These are phyloP conservation scores for Myotis pilosus DNA, from an alignment of 2,797 vertebrate species.

Conservation along the genomic window DNA sequence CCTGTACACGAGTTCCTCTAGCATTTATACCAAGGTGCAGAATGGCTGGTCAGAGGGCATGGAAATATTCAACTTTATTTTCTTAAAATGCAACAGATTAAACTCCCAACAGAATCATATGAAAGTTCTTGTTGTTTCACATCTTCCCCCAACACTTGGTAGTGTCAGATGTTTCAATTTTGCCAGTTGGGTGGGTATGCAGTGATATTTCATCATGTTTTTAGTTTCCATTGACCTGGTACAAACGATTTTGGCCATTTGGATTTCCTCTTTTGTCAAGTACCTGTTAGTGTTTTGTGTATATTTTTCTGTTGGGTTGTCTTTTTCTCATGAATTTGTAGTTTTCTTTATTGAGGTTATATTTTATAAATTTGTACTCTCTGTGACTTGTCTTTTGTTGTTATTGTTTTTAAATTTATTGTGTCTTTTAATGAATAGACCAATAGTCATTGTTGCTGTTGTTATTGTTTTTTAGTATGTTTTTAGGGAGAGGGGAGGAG, in stretches of 20 bases:
- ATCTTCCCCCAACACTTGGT: not conserved
- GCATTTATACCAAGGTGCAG: not conserved
- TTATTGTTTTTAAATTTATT: not conserved
- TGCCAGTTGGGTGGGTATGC: not conserved
- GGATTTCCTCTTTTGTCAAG: slow-evolving; percentile 20
- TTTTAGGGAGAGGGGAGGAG: no score
- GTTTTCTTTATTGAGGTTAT: slow-evolving; percentile 1
- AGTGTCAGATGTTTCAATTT: slow-evolving; percentile 18
- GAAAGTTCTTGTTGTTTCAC: not conserved
- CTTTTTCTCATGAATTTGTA: not conserved
- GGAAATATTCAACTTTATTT: slow-evolving; percentile 30
- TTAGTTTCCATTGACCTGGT: slow-evolving; percentile 31
- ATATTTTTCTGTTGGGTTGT: not conserved
- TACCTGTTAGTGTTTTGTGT: not conserved
- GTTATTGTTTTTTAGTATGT: no score
- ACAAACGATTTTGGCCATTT: not conserved
- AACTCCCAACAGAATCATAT: not conserved
- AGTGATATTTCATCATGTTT: not conserved
- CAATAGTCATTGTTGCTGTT: not conserved
- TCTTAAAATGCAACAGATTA: slow-evolving; percentile 5
- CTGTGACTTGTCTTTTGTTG: not conserved
- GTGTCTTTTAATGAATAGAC: slow-evolving; percentile 1
- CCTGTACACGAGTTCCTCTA: not conserved
- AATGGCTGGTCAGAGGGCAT: not conserved
- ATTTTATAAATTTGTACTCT: not conserved